These are phyloP conservation scores for Pomacea maculata DNA, from an alignment of 1,140 invertebrate species.

Conservation along the genomic window DNA sequence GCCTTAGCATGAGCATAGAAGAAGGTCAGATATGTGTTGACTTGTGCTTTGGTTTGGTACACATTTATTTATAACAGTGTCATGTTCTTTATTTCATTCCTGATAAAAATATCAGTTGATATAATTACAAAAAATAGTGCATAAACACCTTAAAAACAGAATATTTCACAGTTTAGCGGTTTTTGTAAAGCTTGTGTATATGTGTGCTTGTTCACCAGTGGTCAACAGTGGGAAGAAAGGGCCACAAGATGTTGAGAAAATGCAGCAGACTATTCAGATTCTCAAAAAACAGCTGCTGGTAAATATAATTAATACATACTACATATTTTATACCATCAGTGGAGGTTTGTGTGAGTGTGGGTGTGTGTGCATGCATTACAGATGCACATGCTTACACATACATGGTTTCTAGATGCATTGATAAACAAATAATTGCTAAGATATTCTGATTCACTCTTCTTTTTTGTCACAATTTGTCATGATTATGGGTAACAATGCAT, in stretches of 20 bases:
- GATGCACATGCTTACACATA: neutral
- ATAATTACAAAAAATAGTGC: too few relatives aligned
- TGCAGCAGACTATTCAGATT: slow-evolving; percentile 28
- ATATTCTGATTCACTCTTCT: neutral
- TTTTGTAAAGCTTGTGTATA: neutral
- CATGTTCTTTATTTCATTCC: too few relatives aligned
- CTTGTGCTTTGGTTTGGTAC: too few relatives aligned
- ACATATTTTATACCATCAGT: neutral
- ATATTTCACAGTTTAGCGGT: neutral
- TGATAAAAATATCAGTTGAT: too few relatives aligned
- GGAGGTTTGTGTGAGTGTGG: slow-evolving; percentile 1
- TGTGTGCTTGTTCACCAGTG: slow-evolving; percentile 1
- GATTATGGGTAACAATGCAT: neutral
- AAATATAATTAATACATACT: neutral
- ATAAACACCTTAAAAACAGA: neutral
- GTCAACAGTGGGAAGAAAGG: neutral
- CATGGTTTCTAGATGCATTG: too few relatives aligned
- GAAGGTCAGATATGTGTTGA: neutral
- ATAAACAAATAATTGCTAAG: too few relatives aligned
- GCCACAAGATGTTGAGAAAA: slow-evolving; percentile 22
- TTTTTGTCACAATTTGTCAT: neutral
- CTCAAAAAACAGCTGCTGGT: slow-evolving; percentile 27
- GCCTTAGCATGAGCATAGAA: slow-evolving; percentile 20
- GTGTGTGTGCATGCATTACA: neutral
- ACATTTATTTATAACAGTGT: too few relatives aligned